Evolutionary conservation across 2,888 invertebrate genomes (phyloP).

Genomic region (Eurois occulta): DNA sequence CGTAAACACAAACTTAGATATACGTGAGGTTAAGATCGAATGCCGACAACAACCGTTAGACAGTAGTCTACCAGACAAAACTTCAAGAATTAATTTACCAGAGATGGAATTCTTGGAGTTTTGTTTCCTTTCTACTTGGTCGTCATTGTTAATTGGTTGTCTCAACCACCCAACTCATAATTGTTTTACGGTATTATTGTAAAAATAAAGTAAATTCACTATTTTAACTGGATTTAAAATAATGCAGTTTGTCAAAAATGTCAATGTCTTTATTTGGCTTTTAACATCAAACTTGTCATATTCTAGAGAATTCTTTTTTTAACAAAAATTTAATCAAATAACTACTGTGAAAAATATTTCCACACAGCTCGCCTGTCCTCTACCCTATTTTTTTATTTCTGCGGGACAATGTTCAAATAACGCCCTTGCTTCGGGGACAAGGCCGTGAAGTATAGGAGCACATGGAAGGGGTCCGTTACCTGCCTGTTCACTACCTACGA

Average conservation of each 20-base stretch:
- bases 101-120: background rate
- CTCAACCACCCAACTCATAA: no score
- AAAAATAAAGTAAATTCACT: no score
- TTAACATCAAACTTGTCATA: no score
- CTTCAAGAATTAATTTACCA: no score
- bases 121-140: background rate
- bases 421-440: background rate
- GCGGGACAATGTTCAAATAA: background rate
- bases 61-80: background rate
- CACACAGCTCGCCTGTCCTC: background rate
- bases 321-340: background rate
- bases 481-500: no score
- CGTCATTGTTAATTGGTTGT: background rate
- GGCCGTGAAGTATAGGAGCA: no score
- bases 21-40: background rate
- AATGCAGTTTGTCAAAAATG: no score
- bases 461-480: no score
- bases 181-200: no score
- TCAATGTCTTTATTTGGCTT: no score
- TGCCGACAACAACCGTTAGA: background rate
- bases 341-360: background rate
- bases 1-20: background rate
- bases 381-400: background rate
- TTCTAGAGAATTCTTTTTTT: background rate
- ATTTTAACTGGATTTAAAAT: no score